A percentile compares a stretch with the other conserved stretches of the same genome.
Evolutionary conservation across 2,113 vertebrate genomes (phyloP).

Genomic region (Trematomus loennbergii): DNA sequence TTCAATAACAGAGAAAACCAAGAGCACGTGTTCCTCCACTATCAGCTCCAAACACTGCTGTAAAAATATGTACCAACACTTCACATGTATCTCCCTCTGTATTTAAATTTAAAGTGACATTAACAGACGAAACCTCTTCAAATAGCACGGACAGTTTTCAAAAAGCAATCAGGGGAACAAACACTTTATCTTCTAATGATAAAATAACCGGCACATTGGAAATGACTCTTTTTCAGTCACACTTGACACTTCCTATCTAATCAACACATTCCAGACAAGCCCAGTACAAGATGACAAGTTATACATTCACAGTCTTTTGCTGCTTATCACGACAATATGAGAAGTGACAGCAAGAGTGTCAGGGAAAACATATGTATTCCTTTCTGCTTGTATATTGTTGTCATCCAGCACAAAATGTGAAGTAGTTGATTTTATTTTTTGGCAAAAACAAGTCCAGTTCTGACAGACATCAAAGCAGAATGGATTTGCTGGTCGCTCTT

Average conservation of each 20-base stretch:
- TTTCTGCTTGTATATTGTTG: neutral
- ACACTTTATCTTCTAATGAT: neutral
- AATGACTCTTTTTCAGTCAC: neutral
- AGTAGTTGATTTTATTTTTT: neutral
- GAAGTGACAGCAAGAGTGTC: neutral
- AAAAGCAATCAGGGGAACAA: neutral
- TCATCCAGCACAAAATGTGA: neutral
- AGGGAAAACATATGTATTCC: neutral
- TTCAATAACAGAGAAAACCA: conserved; percentile 30
- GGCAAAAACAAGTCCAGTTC: conserved; percentile 15
- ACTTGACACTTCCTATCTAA: conserved; percentile 42
- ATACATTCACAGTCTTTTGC: conserved; percentile 51
- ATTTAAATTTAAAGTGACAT: neutral
- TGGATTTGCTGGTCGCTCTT: conserved; percentile 56
- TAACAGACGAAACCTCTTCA: neutral
- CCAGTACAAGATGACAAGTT: conserved; percentile 46
- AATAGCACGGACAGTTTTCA: neutral
- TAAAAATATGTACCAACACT: neutral
- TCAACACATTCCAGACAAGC: conserved; percentile 49
- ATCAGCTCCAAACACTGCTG: neutral
- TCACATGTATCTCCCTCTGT: neutral
- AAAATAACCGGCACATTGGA: neutral
- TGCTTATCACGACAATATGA: neutral
- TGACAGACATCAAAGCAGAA: conserved; percentile 59
- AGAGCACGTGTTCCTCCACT: conserved; percentile 49